Evolutionary conservation across 2,113 vertebrate genomes (phyloP).

Genomic region (Thunnus maccoyii): DNA sequence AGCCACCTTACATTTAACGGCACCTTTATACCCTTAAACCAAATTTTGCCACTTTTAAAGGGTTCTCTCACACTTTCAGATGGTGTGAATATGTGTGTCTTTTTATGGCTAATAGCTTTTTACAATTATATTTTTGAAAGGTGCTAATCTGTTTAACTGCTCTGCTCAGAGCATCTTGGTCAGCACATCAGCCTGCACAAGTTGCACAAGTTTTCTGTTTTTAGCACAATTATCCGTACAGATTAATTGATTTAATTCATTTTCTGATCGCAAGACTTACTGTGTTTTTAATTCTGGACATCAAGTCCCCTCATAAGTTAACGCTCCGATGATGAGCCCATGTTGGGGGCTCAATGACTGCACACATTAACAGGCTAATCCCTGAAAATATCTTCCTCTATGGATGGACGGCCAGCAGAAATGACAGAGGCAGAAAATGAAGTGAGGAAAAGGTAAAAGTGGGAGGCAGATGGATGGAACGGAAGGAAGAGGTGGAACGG

Average conservation of each 20-base stretch:
- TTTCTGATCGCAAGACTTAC: neutral
- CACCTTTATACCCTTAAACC: too few relatives aligned
- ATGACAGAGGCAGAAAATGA: constrained; percentile 42
- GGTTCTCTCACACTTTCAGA: too few relatives aligned
- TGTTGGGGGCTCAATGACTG: constrained; percentile 4
- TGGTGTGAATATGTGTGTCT: neutral
- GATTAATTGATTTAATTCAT: neutral
- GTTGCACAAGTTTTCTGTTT: neutral
- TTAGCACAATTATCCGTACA: neutral
- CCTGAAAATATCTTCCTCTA: constrained; percentile 16
- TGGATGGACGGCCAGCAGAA: constrained; percentile 40
- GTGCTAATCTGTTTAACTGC: neutral
- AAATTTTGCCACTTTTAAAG: too few relatives aligned
- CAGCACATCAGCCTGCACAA: neutral
- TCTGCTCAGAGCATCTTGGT: neutral
- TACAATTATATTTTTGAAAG: constrained; percentile 12
- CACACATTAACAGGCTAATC: constrained; percentile 12
- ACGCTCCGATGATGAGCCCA: constrained; percentile 20
- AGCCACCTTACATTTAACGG: too few relatives aligned
- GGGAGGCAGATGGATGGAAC: constrained; percentile 61
- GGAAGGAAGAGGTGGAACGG: constrained; percentile 29
- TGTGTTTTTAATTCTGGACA: neutral
- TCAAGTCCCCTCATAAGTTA: neutral
- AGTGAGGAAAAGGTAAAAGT: constrained; percentile 40
- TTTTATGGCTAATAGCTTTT: constrained; percentile 17